Evolutionary conservation across 1,140 invertebrate species (phyloP), one percentile per base, ranked within the genome.

Genomic region (Scaptodrosophila lebanonensis): DNA sequence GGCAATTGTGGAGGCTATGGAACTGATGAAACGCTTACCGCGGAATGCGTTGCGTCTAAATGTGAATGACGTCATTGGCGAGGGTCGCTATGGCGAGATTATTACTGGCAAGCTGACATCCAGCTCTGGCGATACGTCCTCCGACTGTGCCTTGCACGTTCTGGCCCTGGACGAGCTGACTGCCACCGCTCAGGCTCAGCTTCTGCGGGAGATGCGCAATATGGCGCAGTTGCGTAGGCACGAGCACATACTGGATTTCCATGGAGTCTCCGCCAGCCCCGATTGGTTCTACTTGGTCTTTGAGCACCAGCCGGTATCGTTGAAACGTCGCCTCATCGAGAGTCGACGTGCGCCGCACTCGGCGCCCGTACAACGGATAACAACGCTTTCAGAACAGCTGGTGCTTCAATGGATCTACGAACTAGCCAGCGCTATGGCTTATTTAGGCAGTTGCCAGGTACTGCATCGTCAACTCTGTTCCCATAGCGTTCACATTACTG

Each of bases 191-290:
- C 93, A 92, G 56, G 89, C 89, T 30, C 66, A 89, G 5, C 93
- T 95, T 90, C 77, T 95, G 9, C 89, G 91, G 35, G 93, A 95
- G 64, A 82, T 96, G 20, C 93, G 94, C 53, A 65, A 92, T 20
- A 88, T 95, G 6, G 91, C 94, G 1, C 90, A 91, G 76, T 87
- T 91, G 1, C 91, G 90, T 54, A 89, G 89, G 29, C 92, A 94
- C 84, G 89, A 91, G 11, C 92, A 95, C 87, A 86, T 96, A 0
- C 88, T 95, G 3, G 89, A 91, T 36, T 89, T 96, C 12, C 89
- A 95, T 65, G 95, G 95, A 2, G 93, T 93, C 15, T 94, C 92
- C 72, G 93, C 95, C 85, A 93, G 92, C 36, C 88, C 90, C 1
- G 92, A 94, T 40, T 92, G 90, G 22, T 86, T 94, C 4, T 92